Base-by-base conservation (phyloP, 2,797 vertebrate genomes). In the Mareca penelope region DNA sequence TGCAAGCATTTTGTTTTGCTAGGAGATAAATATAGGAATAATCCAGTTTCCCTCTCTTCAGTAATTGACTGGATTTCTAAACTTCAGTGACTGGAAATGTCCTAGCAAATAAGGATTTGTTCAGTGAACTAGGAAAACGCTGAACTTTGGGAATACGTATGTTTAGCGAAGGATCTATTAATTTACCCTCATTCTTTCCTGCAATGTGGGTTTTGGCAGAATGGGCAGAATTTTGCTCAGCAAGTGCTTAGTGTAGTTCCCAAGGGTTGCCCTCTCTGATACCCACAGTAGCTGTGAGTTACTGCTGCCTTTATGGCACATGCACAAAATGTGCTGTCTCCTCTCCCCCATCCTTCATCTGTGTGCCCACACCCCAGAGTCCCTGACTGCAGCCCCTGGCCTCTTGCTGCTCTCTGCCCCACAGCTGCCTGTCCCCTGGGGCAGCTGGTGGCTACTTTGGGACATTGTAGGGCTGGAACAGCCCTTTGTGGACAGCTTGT, bases 311-410 rank as follows among this genome's bases (percentile, higher is more conserved):
- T 78, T 46, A 6, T 14, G n/a, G 9, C 26, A 5, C 1, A 2
- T 29, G 7, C 31, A 26, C 15, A 29, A 48, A 60, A 7, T 4
- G 19, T 6, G 9, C 9, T 26, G n/a, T 29, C 26, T 68, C 11
- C 26, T 65, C 50, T 68, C 7, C 6, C 33, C 1, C 7, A 7
- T 3, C n/a, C 19, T 52, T 33, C 48, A 33, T 6, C 29, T 10
- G 0, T 1, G 1, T 13, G 31, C 1, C 5, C 1, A 1, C 31
- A 21, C n/a, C n/a, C 40, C n/a, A 10, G 19, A 8, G n/a, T 31
- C 21, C 17, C 26, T 12, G 4, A 5, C 11, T 42, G 33, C 23
- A 70, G 37, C 61, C 17, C 4, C 15, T 8, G 33, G 21, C 56
- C 40, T 29, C n/a, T 42, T 2, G 1, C 8, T 3, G 8, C 26